Evolutionary conservation across 1,140 invertebrate species (phyloP), one percentile per base, ranked within the genome.

Genomic region (Temnothorax longispinosus): DNA sequence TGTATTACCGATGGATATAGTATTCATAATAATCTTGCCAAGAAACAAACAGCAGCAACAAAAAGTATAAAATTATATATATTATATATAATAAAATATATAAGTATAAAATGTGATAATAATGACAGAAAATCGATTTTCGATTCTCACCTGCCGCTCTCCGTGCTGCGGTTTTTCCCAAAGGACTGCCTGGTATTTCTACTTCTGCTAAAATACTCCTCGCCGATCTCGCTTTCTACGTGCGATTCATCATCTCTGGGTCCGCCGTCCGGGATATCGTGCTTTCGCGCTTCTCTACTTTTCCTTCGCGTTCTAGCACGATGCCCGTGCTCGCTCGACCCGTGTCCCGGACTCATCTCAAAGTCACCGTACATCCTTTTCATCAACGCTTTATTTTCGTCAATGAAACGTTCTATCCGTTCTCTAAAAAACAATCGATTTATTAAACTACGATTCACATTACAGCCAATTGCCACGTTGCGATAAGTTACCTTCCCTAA

Each of bases 381-480:
- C 96, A 99, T 98, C 87, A 99, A 92, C 11, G 98, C 98, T 95
- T 99, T 99, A 94, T 99, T 99, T 92, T 99, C 98, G 91, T 99
- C 98, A 92, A 99, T 99, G 94, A 99, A 99, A 86, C 96, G 96
- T 92, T 99, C 98, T 94, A 99, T 99, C 91, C 97, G 96, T 62
- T 98, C 98, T 94, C 98, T 99, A 95, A 58, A 95, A 58, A 97
- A 97, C 56, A 82, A 87, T 85, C 18, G 27, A 47, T 44, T 41
- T 44, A 21, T 74, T 84, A 62, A 11, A 50, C 4, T 7, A 6
- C 18, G 1, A 71, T n/a, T 27, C n/a, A 67, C 18, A 18, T 54
- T 81, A 54, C 6, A 38, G 15, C 3, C 7, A n/a, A 69, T 41
- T 32, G 11, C 27, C 52, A 7, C 3, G 15, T 50, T 52, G 27